Conservation (phyloP, 2,888 invertebrate genomes). For the Abrostola tripartita region DNA sequence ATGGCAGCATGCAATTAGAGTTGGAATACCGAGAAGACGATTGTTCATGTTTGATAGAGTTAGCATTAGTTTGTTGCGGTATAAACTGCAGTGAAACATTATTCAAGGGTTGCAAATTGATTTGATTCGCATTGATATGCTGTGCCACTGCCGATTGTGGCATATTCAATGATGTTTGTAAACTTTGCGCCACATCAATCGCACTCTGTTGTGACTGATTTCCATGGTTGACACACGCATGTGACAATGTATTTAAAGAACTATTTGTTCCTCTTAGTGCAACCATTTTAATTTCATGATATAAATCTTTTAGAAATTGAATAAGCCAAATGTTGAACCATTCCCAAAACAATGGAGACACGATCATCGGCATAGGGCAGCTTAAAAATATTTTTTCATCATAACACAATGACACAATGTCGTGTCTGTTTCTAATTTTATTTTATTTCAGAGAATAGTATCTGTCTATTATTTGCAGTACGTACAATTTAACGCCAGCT, state of each 20-base stretch:
- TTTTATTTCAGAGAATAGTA: slow-evolving; percentile 14
- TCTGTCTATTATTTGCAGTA: slow-evolving; percentile 16
- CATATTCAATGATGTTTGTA: slow-evolving; percentile 78
- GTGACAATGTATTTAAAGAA: slow-evolving; percentile 74
- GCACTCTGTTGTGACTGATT: slow-evolving; percentile 71
- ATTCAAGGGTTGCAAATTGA: slow-evolving; percentile 74
- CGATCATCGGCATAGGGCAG: slow-evolving; percentile 78
- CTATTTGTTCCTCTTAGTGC: slow-evolving; percentile 80
- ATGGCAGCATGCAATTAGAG: slow-evolving; percentile 75
- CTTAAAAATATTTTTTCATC: slow-evolving; percentile 28
- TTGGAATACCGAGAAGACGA: slow-evolving; percentile 73
- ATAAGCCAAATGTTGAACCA: slow-evolving; percentile 85
- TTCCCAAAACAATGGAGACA: slow-evolving; percentile 83
- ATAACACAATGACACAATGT: slow-evolving; percentile 28
- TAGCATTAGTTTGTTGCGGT: slow-evolving; percentile 67
- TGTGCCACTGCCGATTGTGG: slow-evolving; percentile 70
- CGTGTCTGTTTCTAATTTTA: slow-evolving; percentile 22
- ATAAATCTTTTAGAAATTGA: slow-evolving; percentile 83
- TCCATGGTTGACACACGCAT: slow-evolving; percentile 75
- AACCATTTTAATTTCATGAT: slow-evolving; percentile 86
- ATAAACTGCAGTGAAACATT: slow-evolving; percentile 75
- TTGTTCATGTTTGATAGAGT: slow-evolving; percentile 74
- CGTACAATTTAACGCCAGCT: slow-evolving; percentile 36
- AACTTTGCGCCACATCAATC: slow-evolving; percentile 76
- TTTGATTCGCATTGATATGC: slow-evolving; percentile 71